Evolutionary conservation across 2,113 vertebrate genomes (phyloP), one percentile per base, ranked within the genome.

Genomic region (Ceyx cyanopectus): DNA sequence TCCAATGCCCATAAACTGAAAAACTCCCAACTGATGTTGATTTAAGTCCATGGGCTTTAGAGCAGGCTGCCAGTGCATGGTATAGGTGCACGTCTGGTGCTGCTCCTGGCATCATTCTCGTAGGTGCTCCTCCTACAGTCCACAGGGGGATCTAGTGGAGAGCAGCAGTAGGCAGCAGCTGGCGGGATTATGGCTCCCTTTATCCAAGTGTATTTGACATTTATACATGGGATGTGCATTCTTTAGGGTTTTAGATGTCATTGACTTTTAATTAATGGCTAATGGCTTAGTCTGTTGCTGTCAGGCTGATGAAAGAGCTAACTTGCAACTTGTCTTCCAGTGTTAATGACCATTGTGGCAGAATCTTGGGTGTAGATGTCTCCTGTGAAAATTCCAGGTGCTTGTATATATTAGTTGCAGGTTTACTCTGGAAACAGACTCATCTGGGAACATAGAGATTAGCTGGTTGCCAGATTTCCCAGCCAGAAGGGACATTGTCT

Each of bases 361-460:
- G 17, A 32, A n/a, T 32, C 21, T 85, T 0, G 0, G 7, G 10
- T 24, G 21, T 37, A 43, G 1, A 23, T 18, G 40, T 24, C 27
- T 37, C 58, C 58, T 73, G 50, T 46, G 41, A 77, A 81, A 56
- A 40, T 51, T 30, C 9, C 45, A 58, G 37, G 15, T 22, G 4
- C 19, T 56, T 56, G 6, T 10, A n/a, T 34, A 9, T 1, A 1
- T 15, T 37, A 37, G n/a, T 40, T 57, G 14, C 17, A 48, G 67
- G 21, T 13, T 63, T 53, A 19, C 37, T 87, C 0, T 0, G 58
- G 14, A 22, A 8, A 17, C 19, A 23, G 23, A 10, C 41, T 76
- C 8, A 9, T 53, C 65, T 57, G 37, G 22, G 18, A 61, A 11
- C 7, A 8, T 8, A 14, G 0, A 3, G 29, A 21, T 75, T 58